Conservation (phyloP, 2,888 invertebrate genomes). For the Resseliella maxima region DNA sequence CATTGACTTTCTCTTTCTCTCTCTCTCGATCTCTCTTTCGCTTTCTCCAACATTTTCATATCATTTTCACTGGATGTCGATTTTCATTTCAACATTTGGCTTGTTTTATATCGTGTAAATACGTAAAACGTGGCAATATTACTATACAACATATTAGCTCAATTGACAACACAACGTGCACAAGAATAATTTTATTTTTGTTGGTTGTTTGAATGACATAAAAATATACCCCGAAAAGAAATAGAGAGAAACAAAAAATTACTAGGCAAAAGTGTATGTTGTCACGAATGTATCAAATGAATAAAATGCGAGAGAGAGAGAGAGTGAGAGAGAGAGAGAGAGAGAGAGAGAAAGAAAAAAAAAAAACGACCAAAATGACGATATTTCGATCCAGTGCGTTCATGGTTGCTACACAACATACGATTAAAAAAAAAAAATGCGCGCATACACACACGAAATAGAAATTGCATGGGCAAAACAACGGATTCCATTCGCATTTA, state of each 20-base stretch:
- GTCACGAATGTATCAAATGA: conserved; percentile 48
- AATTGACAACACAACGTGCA: conserved; percentile 36
- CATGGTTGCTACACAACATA: background rate
- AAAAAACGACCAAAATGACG: background rate
- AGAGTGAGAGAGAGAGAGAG: too few species aligned
- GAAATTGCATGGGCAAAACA: background rate
- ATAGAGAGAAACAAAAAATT: background rate
- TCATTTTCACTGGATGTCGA: background rate
- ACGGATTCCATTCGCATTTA: conserved; percentile 42
- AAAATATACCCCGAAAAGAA: background rate
- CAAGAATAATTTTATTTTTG: conserved; percentile 34
- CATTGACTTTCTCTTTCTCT: too few species aligned
- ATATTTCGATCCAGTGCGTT: background rate
- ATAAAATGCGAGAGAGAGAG: too few species aligned
- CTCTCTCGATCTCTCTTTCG: background rate
- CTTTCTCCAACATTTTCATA: background rate
- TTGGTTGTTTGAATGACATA: conserved; percentile 25
- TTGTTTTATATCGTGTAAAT: conserved; percentile 48
- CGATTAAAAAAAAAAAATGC: background rate
- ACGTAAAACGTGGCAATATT: conserved; percentile 53
- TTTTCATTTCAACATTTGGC: conserved; percentile 45
- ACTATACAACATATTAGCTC: conserved; percentile 30
- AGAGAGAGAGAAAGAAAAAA: too few species aligned
- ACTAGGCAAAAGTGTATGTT: conserved; percentile 6
- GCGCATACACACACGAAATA: background rate